A percentile compares a stretch with the other conserved stretches of the same genome.
Conservation (phyloP, 2,888 invertebrate species). For the Cistogaster globosa region DNA sequence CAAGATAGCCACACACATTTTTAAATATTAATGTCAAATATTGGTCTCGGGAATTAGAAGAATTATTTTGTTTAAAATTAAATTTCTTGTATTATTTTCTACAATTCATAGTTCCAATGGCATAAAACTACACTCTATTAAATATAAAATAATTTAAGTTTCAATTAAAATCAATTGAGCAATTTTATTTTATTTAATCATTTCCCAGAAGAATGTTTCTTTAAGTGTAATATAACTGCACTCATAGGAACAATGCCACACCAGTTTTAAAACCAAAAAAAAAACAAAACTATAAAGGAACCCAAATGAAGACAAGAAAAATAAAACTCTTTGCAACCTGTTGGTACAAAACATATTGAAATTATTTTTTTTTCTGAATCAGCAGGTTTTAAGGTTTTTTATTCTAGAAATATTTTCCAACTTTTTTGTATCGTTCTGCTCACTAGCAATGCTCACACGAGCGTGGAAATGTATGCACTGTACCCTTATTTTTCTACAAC, state of each 20-base stretch:
- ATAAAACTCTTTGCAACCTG: constrained; percentile 63
- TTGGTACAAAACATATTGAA: constrained; percentile 60
- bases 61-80: too few species aligned
- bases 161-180: too few species aligned
- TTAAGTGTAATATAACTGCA: constrained; percentile 47
- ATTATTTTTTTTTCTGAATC: constrained; percentile 35
- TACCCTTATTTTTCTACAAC: constrained; percentile 61
- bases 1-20: too few species aligned
- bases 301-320: too few species aligned
- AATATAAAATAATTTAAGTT: too few species aligned
- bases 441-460: constrained; percentile 68
- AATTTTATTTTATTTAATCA: too few species aligned
- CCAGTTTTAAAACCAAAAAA: constrained; percentile 18
- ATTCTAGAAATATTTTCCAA: constrained; percentile 34
- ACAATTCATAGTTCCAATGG: too few species aligned
- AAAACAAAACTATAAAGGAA: constrained; percentile 5
- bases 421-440: constrained; percentile 2
- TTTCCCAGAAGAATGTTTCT: too few species aligned
- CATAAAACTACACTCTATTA: too few species aligned
- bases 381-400: constrained; percentile 68
- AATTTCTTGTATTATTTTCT: too few species aligned
- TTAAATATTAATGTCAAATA: too few species aligned
- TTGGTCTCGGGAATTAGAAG: too few species aligned
- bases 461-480: constrained; percentile 69
- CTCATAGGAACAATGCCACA: constrained; percentile 56